Evolutionary conservation across 2,888 invertebrate species (phyloP).

Genomic region (Pachydiplax longipennis): DNA sequence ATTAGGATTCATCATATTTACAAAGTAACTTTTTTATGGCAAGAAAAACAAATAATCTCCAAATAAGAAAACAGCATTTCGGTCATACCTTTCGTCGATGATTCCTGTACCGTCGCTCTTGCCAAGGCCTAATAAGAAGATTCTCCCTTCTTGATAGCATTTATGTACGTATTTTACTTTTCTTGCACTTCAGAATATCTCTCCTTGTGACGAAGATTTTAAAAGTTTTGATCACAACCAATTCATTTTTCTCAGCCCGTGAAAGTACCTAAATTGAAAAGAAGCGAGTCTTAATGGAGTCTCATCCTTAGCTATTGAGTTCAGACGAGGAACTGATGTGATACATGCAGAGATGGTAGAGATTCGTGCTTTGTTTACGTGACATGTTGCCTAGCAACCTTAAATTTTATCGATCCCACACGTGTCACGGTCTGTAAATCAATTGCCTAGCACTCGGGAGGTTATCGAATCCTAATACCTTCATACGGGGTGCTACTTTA

Average conservation of each 20-base stretch:
- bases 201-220: background rate
- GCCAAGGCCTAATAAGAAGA: slow-evolving; percentile 74
- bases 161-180: background rate
- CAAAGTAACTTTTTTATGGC: too few relatives aligned
- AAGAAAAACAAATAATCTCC: too few relatives aligned
- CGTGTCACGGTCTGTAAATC: background rate
- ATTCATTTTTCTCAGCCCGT: background rate
- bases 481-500: too few relatives aligned
- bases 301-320: background rate
- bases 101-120: slow-evolving; percentile 71
- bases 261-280: background rate
- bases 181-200: background rate
- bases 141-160: slow-evolving; percentile 78
- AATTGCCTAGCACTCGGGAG: background rate
- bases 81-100: slow-evolving; percentile 70
- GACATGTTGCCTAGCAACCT: slow-evolving; percentile 34
- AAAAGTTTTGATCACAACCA: background rate
- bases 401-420: background rate
- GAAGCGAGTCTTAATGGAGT: background rate
- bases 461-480: background rate
- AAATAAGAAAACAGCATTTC: too few relatives aligned
- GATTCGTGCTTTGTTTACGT: slow-evolving; percentile 31
- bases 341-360: background rate
- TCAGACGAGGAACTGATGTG: background rate
- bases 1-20: too few relatives aligned